Evolutionary conservation across 2,888 invertebrate species (phyloP).

Genomic region (Thyatira batis): DNA sequence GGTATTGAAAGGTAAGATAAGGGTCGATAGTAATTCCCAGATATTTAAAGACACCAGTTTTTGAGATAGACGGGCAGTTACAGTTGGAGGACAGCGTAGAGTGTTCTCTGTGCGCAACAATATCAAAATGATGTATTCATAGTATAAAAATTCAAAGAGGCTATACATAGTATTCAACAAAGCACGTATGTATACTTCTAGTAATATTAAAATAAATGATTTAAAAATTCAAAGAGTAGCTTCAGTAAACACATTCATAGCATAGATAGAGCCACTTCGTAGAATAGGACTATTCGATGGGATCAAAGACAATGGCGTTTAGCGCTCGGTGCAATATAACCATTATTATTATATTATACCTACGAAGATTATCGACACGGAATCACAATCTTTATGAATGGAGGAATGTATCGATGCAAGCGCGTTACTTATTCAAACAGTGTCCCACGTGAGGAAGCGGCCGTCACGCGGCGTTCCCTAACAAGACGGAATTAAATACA

Average conservation of each 20-base stretch:
- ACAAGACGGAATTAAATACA: constrained; percentile 76
- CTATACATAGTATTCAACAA: no score
- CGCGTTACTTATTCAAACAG: constrained; percentile 61
- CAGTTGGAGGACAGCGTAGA: no score
- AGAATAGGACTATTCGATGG: neutral
- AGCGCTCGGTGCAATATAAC: neutral
- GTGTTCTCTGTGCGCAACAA: no score
- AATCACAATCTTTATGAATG: constrained; percentile 25
- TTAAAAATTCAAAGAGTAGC: neutral
- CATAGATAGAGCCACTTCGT: neutral
- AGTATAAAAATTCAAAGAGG: no score
- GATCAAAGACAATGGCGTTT: constrained; percentile 13
- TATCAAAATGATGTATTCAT: no score
- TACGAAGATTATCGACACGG: constrained; percentile 24
- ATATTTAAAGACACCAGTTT: no score
- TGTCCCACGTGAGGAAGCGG: constrained; percentile 66
- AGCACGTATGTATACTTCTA: neutral
- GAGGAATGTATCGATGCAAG: constrained; percentile 35
- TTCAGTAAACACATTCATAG: neutral
- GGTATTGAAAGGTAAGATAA: no score
- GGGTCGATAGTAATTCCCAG: no score
- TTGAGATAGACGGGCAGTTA: no score
- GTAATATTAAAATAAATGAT: neutral
- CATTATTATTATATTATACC: constrained; percentile 14
- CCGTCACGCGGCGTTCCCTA: constrained; percentile 64